Evolutionary conservation across 2,797 vertebrate genomes (phyloP).

Genomic region (Distichodus sexfasciatus): DNA sequence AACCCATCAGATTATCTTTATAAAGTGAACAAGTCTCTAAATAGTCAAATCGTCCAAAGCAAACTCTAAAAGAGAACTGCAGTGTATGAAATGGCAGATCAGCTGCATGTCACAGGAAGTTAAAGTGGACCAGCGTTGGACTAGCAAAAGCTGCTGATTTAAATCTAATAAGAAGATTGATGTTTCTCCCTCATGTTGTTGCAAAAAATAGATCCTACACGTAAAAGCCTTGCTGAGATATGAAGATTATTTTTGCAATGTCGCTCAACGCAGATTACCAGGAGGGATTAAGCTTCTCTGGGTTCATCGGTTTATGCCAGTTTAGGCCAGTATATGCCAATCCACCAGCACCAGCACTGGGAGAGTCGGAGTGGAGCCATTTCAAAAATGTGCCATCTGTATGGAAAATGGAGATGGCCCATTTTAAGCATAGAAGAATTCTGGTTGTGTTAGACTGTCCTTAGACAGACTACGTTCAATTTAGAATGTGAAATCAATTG

Average conservation of each 20-base stretch:
- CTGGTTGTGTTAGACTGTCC: too few species aligned
- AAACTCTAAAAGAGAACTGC: too few species aligned
- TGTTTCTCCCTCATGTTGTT: conserved; percentile 11
- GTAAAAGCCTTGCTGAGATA: conserved; percentile 17
- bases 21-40: not conserved
- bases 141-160: not conserved
- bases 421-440: too few species aligned
- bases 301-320: conserved; percentile 10
- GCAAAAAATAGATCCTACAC: conserved; percentile 26
- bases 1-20: not conserved
- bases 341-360: not conserved
- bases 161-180: conserved; percentile 15
- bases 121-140: not conserved
- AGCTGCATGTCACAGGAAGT: not conserved
- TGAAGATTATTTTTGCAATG: conserved; percentile 44
- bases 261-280: conserved; percentile 47
- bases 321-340: not conserved
- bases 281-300: conserved; percentile 17
- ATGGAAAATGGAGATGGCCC: not conserved
- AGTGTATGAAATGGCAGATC: not conserved
- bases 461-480: too few species aligned
- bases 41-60: not conserved
- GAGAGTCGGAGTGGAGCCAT: not conserved
- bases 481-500: too few species aligned
- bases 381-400: not conserved